A percentile compares a stretch with the other conserved stretches of the same genome.
phyloP scores from a whole-genome alignment of 1,140 invertebrate species.

The Drosophila micromelanica region DNA sequence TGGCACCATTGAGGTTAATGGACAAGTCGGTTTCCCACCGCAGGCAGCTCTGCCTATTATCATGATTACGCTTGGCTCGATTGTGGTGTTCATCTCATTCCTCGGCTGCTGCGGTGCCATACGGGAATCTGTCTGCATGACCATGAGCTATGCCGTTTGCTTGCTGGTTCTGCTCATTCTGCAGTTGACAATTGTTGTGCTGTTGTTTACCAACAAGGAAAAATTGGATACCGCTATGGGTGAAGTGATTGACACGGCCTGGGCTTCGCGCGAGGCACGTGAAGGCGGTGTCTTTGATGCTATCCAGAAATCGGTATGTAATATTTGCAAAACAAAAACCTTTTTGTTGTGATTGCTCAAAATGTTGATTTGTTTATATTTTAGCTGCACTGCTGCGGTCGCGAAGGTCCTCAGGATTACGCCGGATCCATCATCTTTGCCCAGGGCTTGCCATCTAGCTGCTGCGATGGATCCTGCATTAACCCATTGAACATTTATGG shows the following conservation, averaged over 20 bases:
- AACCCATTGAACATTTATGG: conserved; percentile 57
- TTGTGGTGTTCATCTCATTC: conserved; percentile 92
- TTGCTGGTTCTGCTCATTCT: conserved; percentile 87
- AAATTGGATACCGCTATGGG: conserved; percentile 82
- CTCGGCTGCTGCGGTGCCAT: conserved; percentile 94
- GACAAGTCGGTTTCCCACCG: conserved; percentile 85
- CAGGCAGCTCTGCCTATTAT: conserved; percentile 86
- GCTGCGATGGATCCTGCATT: conserved; percentile 50
- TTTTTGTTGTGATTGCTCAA: neutral
- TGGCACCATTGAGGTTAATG: conserved; percentile 84
- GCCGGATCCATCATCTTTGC: neutral
- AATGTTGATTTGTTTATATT: conserved; percentile 23
- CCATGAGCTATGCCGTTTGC: conserved; percentile 89
- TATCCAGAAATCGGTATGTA: conserved; percentile 71
- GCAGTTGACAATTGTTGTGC: conserved; percentile 87
- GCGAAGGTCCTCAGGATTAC: conserved; percentile 72
- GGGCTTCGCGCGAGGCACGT: conserved; percentile 34
- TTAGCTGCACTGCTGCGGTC: conserved; percentile 86
- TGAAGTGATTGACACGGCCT: conserved; percentile 83
- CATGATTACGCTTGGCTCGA: conserved; percentile 89
- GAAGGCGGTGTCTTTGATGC: conserved; percentile 67
- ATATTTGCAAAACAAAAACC: neutral
- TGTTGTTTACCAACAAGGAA: conserved; percentile 85
- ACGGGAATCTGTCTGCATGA: conserved; percentile 92
- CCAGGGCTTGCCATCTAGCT: conserved; percentile 29